Evolutionary conservation across 2,113 vertebrate species (phyloP), one percentile per base, ranked within the genome.

Genomic region (Aphelocoma coerulescens): DNA sequence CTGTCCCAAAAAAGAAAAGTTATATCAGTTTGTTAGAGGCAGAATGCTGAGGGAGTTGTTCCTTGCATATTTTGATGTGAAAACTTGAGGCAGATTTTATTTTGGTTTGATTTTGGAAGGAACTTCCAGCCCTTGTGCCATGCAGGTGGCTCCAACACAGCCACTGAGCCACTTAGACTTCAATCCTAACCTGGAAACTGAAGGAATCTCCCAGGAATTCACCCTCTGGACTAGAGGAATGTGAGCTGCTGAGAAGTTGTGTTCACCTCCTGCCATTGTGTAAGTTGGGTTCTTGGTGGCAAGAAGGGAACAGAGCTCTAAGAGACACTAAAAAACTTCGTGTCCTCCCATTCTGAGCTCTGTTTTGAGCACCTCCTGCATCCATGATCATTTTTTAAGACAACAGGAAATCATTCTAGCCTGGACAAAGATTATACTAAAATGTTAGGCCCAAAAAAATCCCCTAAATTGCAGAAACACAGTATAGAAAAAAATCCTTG

Each of bases 1-100:
- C 98, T 99, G 96, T 46, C 69, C 54, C 87, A 69, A 93, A 57
- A 93, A 86, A 67, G 8, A 77, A 37, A 74, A 77, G 6, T 51
- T 5, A 44, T 10, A 79, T 82, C 28, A 77, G 49, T 43, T 76
- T 69, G 43, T 74, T 39, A 62, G 35, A 55, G 39, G 49, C 44
- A 85, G 46, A 83, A 55, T 1, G 11, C 6, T 82, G 24, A 71
- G 77, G 49, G 49, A 76, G 30, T 28, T 46, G 26, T 43, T 49
- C 26, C 37, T 71, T 73, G 15, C 2, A 2, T 4, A 74, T 69
- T 41, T 58, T 59, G 48, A 89, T 55, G 44, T 1, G 5, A 72
- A 55, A 9, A 3, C 52, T 59, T 33, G 19, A 73, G 14, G 73
- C 6, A 59, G 52, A 61, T 55, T 73, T 62, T 48, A 30, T 1